phyloP scores from a whole-genome alignment of 2,888 invertebrate genomes.

The Drosophila birchii region DNA sequence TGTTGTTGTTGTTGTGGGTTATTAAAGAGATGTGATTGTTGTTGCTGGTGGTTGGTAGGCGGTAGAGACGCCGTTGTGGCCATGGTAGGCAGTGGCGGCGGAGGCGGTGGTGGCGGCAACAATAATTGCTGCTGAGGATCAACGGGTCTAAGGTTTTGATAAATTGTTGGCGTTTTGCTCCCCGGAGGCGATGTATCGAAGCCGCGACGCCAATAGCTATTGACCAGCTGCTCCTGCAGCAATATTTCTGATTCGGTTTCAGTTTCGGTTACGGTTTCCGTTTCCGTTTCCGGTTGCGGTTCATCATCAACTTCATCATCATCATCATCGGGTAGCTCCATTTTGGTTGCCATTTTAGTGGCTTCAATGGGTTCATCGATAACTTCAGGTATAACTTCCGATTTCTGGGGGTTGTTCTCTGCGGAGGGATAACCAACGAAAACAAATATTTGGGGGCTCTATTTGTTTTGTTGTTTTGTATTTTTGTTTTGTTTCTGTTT shows the following conservation, averaged over 20 bases:
- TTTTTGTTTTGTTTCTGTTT: slow-evolving; percentile 33
- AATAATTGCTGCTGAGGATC: slow-evolving; percentile 76
- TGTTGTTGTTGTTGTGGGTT: slow-evolving; percentile 58
- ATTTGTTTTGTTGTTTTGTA: slow-evolving; percentile 63
- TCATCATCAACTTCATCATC: slow-evolving; percentile 29
- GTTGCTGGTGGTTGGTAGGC: slow-evolving; percentile 34
- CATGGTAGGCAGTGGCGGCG: slow-evolving; percentile 46
- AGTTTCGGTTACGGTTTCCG: slow-evolving; percentile 5
- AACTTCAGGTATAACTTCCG: slow-evolving; percentile 1
- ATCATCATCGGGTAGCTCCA: slow-evolving; percentile 51
- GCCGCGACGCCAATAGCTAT: slow-evolving; percentile 91
- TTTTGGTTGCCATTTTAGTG: slow-evolving; percentile 44
- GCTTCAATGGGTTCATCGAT: slow-evolving; percentile 9
- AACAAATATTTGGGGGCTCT: slow-evolving; percentile 62
- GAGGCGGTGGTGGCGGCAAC: slow-evolving; percentile 84
- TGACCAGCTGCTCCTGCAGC: slow-evolving; percentile 88
- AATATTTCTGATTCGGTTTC: slow-evolving; percentile 7
- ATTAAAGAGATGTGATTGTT: slow-evolving; percentile 38
- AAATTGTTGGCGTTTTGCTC: slow-evolving; percentile 82
- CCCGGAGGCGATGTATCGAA: slow-evolving; percentile 85
- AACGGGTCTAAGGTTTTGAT: slow-evolving; percentile 69
- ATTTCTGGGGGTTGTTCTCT: slow-evolving; percentile 48
- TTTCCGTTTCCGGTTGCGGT: slow-evolving; percentile 10
- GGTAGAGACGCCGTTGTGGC: slow-evolving; percentile 41
- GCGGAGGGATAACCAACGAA: slow-evolving; percentile 67